Evolutionary conservation across 1,140 invertebrate genomes (phyloP).

Genomic region (Anastatus disparis): DNA sequence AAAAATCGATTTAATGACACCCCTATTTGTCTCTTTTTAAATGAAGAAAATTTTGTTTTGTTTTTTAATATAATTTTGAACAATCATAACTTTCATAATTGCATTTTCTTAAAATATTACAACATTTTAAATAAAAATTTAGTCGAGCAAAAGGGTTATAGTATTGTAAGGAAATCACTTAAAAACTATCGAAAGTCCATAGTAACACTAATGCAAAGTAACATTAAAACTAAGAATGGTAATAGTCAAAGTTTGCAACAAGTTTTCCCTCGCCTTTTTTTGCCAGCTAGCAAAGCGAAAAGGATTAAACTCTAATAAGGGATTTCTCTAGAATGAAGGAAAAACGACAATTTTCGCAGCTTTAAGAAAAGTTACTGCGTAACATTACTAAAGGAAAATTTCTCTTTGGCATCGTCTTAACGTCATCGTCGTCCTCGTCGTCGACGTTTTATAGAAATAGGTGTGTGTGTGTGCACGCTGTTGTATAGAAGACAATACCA

Average conservation of each 20-base stretch:
- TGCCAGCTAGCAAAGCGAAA: too few relatives aligned
- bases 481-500: background rate
- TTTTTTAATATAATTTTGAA: too few relatives aligned
- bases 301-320: conserved; percentile 44
- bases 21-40: too few relatives aligned
- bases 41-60: too few relatives aligned
- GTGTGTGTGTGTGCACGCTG: background rate
- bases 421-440: background rate
- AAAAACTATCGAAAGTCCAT: conserved; percentile 41
- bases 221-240: conserved; percentile 9
- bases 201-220: conserved; percentile 1
- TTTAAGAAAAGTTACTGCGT: conserved; percentile 31
- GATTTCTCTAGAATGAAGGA: conserved; percentile 40
- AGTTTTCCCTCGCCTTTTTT: too few relatives aligned
- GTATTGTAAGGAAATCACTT: conserved; percentile 37
- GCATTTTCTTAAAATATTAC: too few relatives aligned
- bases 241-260: conserved; percentile 31
- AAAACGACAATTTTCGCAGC: conserved; percentile 40
- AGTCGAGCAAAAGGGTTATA: too few relatives aligned
- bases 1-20: too few relatives aligned
- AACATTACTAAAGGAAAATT: too few relatives aligned
- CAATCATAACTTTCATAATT: too few relatives aligned
- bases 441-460: too few relatives aligned
- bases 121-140: too few relatives aligned
- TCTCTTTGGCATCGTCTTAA: background rate